Evolutionary conservation across 2,888 invertebrate species (phyloP), one percentile per base, ranked within the genome.

Genomic region (Acleris sparsana): DNA sequence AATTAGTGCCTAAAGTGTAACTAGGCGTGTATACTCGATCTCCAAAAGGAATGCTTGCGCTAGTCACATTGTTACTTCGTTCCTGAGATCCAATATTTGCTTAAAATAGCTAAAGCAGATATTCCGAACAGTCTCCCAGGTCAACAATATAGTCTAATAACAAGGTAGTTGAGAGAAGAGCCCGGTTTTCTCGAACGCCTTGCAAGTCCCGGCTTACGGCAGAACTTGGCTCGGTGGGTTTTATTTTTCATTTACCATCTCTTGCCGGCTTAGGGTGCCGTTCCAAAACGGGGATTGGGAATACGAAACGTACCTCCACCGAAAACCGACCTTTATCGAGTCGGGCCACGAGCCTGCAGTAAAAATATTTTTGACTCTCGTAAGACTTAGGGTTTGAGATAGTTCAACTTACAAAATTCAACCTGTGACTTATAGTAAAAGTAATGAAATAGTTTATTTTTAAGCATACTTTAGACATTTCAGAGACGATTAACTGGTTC

Each of bases 241-340:
- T 86, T 85, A 84, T 85, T 86, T 85, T 85, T 82, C 79, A 77
- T 84, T 82, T 79, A 77, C 75, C 71, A 77, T 78, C 76, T 77
- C 73, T 76, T 74, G 74, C 71, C 70, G 75, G 77, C 79, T 83
- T 83, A 80, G 70, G 69, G 76, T 73, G 69, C 72, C 69, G 71
- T 71, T 73, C 72, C 74, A 74, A 76, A 77, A 75, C 73, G 73
- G 73, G 72, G 68, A 76, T 78, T 72, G 72, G 77, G 78, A 79
- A 83, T 73, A 75, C 71, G 75, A 80, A 81, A 78, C 79, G 75
- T 73, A 70, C 71, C 67, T 72, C 69, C 69, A 71, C 75, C 49
- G 57, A 70, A 73, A 71, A 77, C 72, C 71, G 68, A 73, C 56
- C 61, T 61, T 20, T 65, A 60, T 55, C 49, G 51, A 33, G 43